A percentile compares a stretch with the other conserved stretches of the same genome.
phyloP scores from a whole-genome alignment of 2,113 vertebrate species.

The Spilogale gracilis region DNA sequence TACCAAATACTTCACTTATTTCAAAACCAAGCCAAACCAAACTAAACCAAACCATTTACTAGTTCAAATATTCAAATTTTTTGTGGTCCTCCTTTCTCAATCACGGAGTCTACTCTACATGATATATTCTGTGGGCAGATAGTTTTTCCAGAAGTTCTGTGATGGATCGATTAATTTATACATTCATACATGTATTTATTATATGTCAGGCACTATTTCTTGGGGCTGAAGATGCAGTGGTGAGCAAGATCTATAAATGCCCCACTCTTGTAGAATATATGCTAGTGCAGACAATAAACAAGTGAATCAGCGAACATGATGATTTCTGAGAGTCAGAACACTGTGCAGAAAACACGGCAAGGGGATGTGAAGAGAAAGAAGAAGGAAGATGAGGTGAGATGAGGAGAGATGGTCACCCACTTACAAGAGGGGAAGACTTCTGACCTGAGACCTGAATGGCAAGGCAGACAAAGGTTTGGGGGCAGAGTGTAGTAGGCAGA shows the following conservation, averaged over 20 bases:
- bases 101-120: background rate
- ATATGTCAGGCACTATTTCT: background rate
- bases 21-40: background rate
- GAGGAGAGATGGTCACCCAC: background rate
- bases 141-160: constrained; percentile 6
- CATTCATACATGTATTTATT: background rate
- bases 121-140: background rate
- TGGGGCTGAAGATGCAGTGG: background rate
- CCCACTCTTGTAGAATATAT: background rate
- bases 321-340: background rate
- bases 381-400: background rate
- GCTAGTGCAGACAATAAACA: background rate
- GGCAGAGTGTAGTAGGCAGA: background rate
- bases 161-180: background rate
- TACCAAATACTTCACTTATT: constrained; percentile 12
- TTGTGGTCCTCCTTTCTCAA: background rate
- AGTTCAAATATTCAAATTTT: background rate
- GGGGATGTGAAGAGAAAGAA: background rate
- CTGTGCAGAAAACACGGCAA: background rate
- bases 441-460: background rate
- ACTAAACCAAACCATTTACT: background rate
- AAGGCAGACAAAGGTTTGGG: background rate
- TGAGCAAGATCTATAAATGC: background rate
- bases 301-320: background rate
- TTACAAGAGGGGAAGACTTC: background rate